Evolutionary conservation across 1,140 invertebrate species (phyloP), one percentile per base, ranked within the genome.

Genomic region (Vanessa tameamea): DNA sequence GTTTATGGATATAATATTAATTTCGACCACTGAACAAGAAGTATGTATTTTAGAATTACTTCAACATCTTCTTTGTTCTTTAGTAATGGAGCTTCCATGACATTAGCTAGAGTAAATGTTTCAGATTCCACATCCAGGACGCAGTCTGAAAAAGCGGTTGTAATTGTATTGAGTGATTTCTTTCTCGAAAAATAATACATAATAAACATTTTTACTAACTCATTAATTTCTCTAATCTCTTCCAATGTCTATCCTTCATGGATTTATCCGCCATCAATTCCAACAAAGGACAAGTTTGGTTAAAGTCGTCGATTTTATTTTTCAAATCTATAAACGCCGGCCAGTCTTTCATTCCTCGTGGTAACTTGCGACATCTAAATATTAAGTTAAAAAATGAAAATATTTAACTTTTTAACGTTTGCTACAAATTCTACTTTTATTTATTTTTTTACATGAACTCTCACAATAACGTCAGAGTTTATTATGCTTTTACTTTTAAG

Each of bases 221-320:
- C 80, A 94, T 96, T 8, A 96, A 84, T 48, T 95, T 94, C 16
- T 95, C 95, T 72, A 98, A 94, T 82, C 96, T 94, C 73, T 95
- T 93, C 97, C 97, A 98, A 91, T 98, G 97, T 50, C 97, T 93
- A 13, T 96, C 95, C 90, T 98, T 98, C 97, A 98, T 98, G 2
- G 97, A 95, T 87, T 97, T 97, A 84, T 98, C 97, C 0, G 97
- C 96, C 97, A 98, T 98, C 73, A 98, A 85, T 86, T 98, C 97
- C 14, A 98, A 92, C 16, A 98, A 85, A 0, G 97, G 97, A 83
- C 97, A 97, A 68, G 96, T 97, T 84, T 98, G 96, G 84, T 96
- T 98, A 83, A 98, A 98, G 80, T 98, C 97, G 76, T 98, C 97
- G 77, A 98, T 97, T 86, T 97, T 98, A 77, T 96, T 97, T 78